Base-by-base conservation (phyloP, 1,140 invertebrate genomes). In the Calycopis cecrops region DNA sequence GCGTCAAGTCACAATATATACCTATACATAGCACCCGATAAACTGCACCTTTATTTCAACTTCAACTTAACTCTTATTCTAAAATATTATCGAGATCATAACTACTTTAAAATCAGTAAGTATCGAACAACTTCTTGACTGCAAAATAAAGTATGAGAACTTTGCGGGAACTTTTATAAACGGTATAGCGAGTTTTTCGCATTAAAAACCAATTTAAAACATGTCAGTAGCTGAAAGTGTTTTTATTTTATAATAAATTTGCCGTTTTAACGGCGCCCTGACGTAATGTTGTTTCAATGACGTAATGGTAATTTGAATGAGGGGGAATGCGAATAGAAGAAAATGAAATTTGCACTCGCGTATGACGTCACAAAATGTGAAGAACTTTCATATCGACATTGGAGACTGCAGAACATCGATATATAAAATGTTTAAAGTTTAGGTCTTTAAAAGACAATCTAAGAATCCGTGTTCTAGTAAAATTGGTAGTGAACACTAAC, bases 51-150 rank as follows among this genome's bases (percentile, higher is more conserved):
- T 6, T 28, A 28, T 28, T 28, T 28, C 21, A 2, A 28, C 21
- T 28, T 28, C 21, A 28, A 28, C 21, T 6, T 28, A 28, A 28
- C 6, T 28, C 21, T 28, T 28, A 28, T 28, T 38, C 14, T 42
- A 16, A 18, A 53, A 53, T 53, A 53, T 52, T 52, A 52, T 53
- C 51, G 10, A 53, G 38, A 40, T 42, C 51, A 40, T 21, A 10
- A 52, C 17, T 52, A 52, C 50, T 52, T 37, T 37, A 38, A 38
- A 17, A 42, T 16, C 40, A 42, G 40, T 42, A 52, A 52, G 11
- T 18, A 52, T 52, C 38, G 51, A n/a, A 38, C 38, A 42, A 52
- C 51, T 52, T 52, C 51, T 42, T 28, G 51, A 42, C 37, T 52
- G 35, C 21, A 40, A 52, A 52, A 52, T 40, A 52, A 52, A 52